Conservation (phyloP, 2,888 invertebrate genomes). For the Pseudolycoriella hygida region DNA sequence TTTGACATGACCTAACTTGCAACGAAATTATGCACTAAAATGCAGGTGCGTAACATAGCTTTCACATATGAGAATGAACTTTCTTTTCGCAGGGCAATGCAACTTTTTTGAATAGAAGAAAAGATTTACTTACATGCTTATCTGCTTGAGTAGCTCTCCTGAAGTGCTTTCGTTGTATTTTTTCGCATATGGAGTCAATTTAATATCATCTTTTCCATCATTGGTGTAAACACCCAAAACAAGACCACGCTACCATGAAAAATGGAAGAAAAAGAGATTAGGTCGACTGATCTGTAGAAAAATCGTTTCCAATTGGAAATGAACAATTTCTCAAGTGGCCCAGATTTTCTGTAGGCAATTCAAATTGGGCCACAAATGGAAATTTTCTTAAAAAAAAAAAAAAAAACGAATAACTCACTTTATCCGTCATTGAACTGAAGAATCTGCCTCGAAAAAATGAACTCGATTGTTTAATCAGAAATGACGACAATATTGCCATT, state of each 20-base stretch:
- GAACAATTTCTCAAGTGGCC: too few relatives aligned
- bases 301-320: too few relatives aligned
- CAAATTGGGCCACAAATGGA: too few relatives aligned
- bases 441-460: conserved; percentile 7
- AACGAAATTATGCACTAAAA: too few relatives aligned
- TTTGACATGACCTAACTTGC: too few relatives aligned
- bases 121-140: conserved; percentile 9
- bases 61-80: too few relatives aligned
- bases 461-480: conserved; percentile 1
- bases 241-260: conserved; percentile 9
- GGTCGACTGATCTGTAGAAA: not conserved
- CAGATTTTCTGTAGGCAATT: too few relatives aligned
- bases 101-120: not conserved
- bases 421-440: conserved; percentile 11
- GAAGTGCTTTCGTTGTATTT: conserved; percentile 9
- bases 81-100: too few relatives aligned
- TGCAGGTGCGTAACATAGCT: too few relatives aligned
- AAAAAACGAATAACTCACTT: conserved; percentile 6
- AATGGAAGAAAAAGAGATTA: not conserved
- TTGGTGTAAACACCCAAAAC: conserved; percentile 11
- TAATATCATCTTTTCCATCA: conserved; percentile 6
- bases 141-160: conserved; percentile 10
- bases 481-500: not conserved
- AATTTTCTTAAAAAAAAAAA: conserved; percentile 4
- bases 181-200: conserved; percentile 10